A percentile compares a stretch with the other conserved stretches of the same genome.
Evolutionary conservation across 2,888 invertebrate genomes (phyloP).

Genomic region (Idaea dimidiata): DNA sequence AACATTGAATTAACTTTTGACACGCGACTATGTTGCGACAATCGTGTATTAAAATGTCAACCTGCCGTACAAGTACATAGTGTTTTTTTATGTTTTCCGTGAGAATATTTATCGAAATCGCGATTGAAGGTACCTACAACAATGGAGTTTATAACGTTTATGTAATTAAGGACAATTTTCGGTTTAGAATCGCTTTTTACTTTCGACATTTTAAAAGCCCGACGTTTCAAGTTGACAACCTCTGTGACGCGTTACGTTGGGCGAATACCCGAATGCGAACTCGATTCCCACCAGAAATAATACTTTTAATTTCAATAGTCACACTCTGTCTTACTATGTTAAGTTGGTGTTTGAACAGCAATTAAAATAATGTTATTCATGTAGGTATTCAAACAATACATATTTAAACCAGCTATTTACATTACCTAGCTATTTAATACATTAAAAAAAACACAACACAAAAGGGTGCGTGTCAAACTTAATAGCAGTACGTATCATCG

Average conservation of each 20-base stretch:
- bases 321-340: no score
- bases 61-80: conserved; percentile 7
- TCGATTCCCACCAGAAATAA: no score
- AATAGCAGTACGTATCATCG: neutral
- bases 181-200: no score
- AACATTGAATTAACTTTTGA: conserved; percentile 31
- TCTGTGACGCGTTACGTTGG: no score
- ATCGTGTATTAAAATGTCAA: conserved; percentile 28
- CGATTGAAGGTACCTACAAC: conserved; percentile 5
- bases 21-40: conserved; percentile 39
- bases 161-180: no score
- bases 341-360: no score
- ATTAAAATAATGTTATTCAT: neutral
- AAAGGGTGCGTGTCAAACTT: neutral
- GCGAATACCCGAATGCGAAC: no score
- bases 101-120: conserved; percentile 17
- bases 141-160: neutral
- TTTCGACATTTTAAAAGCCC: no score
- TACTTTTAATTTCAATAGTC: no score
- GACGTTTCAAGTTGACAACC: no score
- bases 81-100: conserved; percentile 16
- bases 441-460: neutral
- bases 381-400: neutral
- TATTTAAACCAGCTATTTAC: neutral
- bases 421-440: neutral